Base-by-base conservation (phyloP, 1,140 invertebrate species). In the Drosophila pseudoobscura region DNA sequence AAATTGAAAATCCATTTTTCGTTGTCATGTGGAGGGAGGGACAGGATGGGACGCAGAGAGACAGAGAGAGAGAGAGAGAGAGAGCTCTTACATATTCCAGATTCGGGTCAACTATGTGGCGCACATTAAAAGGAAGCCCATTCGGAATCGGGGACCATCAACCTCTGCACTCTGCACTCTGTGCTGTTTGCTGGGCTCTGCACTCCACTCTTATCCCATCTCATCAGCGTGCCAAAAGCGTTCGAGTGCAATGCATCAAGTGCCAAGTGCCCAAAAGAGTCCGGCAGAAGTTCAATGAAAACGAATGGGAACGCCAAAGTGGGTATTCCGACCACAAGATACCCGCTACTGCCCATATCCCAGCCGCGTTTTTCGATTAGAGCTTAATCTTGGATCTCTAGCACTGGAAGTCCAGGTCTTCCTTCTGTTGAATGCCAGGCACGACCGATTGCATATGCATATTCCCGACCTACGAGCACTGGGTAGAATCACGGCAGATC, bases 101-200 rank as follows among this genome's bases (percentile, higher is more conserved):
- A 69, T 76, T 85, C 75, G 65, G 80, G 80, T 83, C 80, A 83
- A 83, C 80, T 60, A 75, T 79, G 60, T 54, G 71, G 71, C 49
- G 58, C 61, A 46, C 66, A 80, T 75, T 79, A 79, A 73, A 72
- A 63, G 75, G 74, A 84, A 84, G 72, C 74, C 43, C 76, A 68
- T 84, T 70, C 59, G 72, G 51, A 57, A 69, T 70, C 63, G 66
- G 51, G 66, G 57, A 69, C 69, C 66, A 69, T 68, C 63, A 54
- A 49, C 62, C 64, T 39, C 11, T 39, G 35, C 35, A 13, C 11
- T 39, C 3, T 20, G 20, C 2, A 2, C 20, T 20, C 1, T 20
- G 20, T 20, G 20, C 20, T 20, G 20, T 20, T 1, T 20, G 20
- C 20, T 20, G 20, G 20, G 20, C 64, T 39, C 11, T 39, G 35